Percentiles rank a stretch among this genome's conserved stretches.
Evolutionary conservation across 2,113 vertebrate genomes (phyloP).

Genomic region (Chlorodrepanis virens): DNA sequence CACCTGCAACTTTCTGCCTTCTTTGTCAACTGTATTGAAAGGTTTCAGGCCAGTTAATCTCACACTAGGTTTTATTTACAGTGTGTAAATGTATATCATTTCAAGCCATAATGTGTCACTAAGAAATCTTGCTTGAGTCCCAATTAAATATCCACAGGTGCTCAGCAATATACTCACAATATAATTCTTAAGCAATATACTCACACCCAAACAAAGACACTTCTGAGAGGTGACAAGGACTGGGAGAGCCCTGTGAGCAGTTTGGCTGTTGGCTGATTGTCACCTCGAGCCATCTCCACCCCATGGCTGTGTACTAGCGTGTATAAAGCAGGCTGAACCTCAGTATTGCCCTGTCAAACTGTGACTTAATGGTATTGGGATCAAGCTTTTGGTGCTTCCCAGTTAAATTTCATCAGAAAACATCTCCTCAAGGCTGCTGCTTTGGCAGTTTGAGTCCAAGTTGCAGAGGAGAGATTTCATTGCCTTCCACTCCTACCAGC

Average conservation of each 20-base stretch:
- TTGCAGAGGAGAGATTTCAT: neutral
- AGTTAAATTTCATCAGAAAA: neutral
- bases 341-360: neutral
- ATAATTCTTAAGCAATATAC: neutral
- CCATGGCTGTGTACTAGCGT: neutral
- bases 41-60: neutral
- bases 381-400: neutral
- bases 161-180: neutral
- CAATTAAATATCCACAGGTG: neutral
- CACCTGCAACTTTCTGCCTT: neutral
- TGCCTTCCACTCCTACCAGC: neutral
- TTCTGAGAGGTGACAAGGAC: neutral
- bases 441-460: neutral
- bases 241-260: neutral
- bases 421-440: neutral
- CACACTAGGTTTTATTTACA: neutral
- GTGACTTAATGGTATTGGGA: neutral
- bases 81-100: neutral
- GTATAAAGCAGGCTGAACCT: neutral
- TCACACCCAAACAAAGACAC: neutral
- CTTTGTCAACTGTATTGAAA: neutral
- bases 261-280: neutral
- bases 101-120: neutral
- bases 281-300: rapidly evolving
- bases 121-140: neutral